Evolutionary conservation across 2,888 invertebrate species (phyloP), one percentile per base, ranked within the genome.

Genomic region (Aricia artaxerxes): DNA sequence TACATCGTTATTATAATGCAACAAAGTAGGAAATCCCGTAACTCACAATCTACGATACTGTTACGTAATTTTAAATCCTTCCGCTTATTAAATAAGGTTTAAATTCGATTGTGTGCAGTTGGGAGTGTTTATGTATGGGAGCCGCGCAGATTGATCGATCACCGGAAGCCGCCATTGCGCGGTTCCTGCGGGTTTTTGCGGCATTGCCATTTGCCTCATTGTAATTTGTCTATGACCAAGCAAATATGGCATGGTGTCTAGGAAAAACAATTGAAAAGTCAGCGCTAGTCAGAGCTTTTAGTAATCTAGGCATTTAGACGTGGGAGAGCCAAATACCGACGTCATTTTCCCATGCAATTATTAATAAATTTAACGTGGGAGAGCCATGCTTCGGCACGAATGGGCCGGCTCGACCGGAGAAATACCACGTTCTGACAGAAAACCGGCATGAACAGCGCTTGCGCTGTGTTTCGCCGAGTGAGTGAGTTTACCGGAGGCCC

Each of bases 71-170:
- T 75, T 79, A 40, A 5, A 35, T 9, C 13, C 75, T 61, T 79
- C 40, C 16, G 11, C 1, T 9, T 1, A 3, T 0, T 5, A 0
- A 5, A 1, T 75, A 79, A 40, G 11, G 60, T 57, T 64, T 16
- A 38, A 38, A 73, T 64, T 79, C 44, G 35, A 49, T 31, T 60
- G 11, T 13, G 44, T 49, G 75, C 1, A n/a, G 49, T 76, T 49
- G 31, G 16, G 6, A 76, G 57, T 76, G 40, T 79, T 75, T 35
- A 79, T 60, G 73, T 75, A 73, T 73, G 61, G 73, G 78, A 79
- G 73, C 35, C 78, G 73, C 64, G 89, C 90, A 89, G 88, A 90
- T 90, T 91, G 92, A 92, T 91, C 88, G 91, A 91, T 90, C 85
- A 85, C 91, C 88, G 92, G 92, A 92, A 88, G 86, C 85, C 84